phyloP scores from a whole-genome alignment of 2,113 vertebrate genomes.

The Sakesphorus luctuosus region DNA sequence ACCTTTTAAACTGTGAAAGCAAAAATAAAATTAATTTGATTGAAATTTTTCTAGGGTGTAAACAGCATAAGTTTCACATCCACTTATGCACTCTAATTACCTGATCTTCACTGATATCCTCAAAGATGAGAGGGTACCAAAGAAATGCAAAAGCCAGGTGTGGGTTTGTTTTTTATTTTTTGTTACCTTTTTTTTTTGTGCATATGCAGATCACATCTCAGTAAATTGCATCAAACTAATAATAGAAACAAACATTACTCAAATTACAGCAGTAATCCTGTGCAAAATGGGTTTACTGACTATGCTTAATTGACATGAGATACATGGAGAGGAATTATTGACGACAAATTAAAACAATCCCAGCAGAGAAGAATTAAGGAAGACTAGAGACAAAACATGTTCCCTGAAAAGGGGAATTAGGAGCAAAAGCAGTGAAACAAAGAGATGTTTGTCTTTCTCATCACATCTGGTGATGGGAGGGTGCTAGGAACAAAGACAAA shows the following conservation, averaged over 20 bases:
- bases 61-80: not conserved
- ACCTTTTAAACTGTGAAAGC: not conserved
- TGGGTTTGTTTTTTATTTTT: not conserved
- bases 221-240: not conserved
- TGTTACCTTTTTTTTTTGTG: not conserved
- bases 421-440: rapidly evolving
- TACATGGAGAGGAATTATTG: not conserved
- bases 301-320: not conserved
- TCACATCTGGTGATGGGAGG: not conserved
- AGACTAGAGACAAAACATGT: not conserved
- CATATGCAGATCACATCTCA: not conserved
- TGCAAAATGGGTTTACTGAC: not conserved
- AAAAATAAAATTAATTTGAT: not conserved
- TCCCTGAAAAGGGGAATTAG: not conserved
- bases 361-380: not conserved
- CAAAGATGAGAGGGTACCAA: not conserved
- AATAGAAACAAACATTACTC: not conserved
- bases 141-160: not conserved
- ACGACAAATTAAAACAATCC: not conserved
- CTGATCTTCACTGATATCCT: not conserved
- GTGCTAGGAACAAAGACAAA: not conserved
- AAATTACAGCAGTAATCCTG: not conserved
- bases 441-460: not conserved
- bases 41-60: not conserved
- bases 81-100: not conserved